phyloP scores from a whole-genome alignment of 2,888 invertebrate species.

The Chalcosyrphus nemorum region DNA sequence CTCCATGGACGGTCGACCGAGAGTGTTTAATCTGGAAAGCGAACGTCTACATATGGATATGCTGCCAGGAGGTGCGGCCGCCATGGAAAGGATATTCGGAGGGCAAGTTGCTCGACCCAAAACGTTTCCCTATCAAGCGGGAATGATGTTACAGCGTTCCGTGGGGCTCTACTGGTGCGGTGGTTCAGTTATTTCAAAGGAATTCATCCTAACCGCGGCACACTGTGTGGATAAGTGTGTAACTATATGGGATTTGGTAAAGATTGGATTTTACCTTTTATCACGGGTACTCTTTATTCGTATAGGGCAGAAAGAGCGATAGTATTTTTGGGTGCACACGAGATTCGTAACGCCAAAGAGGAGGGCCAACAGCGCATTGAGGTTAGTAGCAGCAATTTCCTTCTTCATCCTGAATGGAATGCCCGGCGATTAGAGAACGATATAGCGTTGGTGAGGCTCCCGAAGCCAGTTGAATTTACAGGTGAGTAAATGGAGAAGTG shows the following conservation, averaged over 20 bases:
- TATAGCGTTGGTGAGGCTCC: conserved; percentile 79
- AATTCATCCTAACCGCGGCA: conserved; percentile 80
- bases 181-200: conserved; percentile 79
- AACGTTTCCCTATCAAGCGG: conserved; percentile 80
- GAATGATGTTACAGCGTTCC: conserved; percentile 78
- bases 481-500: conserved; percentile 75
- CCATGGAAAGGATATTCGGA: conserved; percentile 81
- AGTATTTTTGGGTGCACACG: conserved; percentile 80
- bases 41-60: conserved; percentile 77
- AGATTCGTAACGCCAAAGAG: conserved; percentile 80
- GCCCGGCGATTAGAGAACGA: conserved; percentile 79
- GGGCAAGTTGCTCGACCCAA: conserved; percentile 79
- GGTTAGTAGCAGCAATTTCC: conserved; percentile 78
- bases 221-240: conserved; percentile 80
- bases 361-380: conserved; percentile 81
- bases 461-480: conserved; percentile 78
- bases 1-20: conserved; percentile 65
- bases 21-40: conserved; percentile 78
- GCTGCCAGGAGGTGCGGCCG: conserved; percentile 77
- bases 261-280: conserved; percentile 16
- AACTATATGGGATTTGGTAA: too few relatives aligned
- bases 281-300: conserved; percentile 14
- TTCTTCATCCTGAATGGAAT: conserved; percentile 80
- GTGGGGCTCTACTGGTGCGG: conserved; percentile 79
- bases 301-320: conserved; percentile 79